Percentiles rank a stretch among this genome's conserved stretches.
These are phyloP conservation scores for Callosobruchus maculatus DNA, from an alignment of 2,888 invertebrate genomes.

Conservation along the genomic window DNA sequence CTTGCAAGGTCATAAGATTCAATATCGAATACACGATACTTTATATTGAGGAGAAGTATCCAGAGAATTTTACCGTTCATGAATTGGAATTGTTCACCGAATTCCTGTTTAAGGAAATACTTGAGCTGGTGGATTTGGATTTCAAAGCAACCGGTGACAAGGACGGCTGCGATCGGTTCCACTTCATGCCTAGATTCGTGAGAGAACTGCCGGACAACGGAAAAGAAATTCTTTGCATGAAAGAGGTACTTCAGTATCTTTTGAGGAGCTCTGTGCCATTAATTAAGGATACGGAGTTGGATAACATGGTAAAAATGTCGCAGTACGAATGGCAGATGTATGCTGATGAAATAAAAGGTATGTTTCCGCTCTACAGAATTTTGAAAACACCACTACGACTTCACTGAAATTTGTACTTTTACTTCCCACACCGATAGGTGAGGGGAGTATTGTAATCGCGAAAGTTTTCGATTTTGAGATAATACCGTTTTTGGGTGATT, in stretches of 20 bases:
- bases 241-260: conserved; percentile 84
- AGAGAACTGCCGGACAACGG: conserved; percentile 80
- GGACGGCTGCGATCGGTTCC: conserved; percentile 83
- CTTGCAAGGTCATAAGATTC: conserved; percentile 88
- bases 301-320: conserved; percentile 67
- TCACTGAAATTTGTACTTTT: too few relatives aligned
- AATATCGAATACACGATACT: conserved; percentile 94
- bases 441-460: too few relatives aligned
- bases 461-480: too few relatives aligned
- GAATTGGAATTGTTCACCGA: conserved; percentile 87
- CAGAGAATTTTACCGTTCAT: conserved; percentile 85
- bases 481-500: too few relatives aligned
- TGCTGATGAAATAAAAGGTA: conserved; percentile 76
- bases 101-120: conserved; percentile 84
- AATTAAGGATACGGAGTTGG: conserved; percentile 66
- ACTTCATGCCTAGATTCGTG: conserved; percentile 95
- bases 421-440: too few relatives aligned
- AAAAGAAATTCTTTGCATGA: conserved; percentile 90
- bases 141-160: conserved; percentile 65
- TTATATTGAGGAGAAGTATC: conserved; percentile 86
- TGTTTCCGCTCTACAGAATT: too few relatives aligned
- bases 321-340: conserved; percentile 90
- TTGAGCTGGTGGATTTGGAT: conserved; percentile 91
- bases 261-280: conserved; percentile 73
- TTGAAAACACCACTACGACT: too few relatives aligned